These are phyloP conservation scores for Cheilosia impressa DNA, from an alignment of 2,888 invertebrate genomes.

Conservation along the genomic window DNA sequence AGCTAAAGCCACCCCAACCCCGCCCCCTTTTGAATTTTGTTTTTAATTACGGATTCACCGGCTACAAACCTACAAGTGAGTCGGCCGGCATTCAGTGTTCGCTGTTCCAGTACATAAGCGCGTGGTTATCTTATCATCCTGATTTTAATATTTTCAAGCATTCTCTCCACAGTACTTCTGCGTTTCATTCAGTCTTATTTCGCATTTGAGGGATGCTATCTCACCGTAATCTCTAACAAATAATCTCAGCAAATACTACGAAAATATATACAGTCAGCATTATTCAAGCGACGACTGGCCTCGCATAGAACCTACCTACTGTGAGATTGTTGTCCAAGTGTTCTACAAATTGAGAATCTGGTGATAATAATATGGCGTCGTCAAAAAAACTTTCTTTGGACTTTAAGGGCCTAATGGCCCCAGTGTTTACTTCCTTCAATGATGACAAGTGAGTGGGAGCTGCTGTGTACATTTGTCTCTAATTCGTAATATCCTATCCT, in stretches of 20 bases:
- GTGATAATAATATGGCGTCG: conserved; percentile 1
- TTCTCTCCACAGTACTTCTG: neutral
- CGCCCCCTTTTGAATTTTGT: neutral
- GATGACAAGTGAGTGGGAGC: conserved; percentile 84
- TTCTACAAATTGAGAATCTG: neutral
- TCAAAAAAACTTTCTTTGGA: conserved; percentile 35
- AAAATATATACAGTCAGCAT: neutral
- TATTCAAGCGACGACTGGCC: conserved; percentile 8
- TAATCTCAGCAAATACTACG: conserved; percentile 20
- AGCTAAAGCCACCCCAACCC: neutral
- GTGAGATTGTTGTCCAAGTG: neutral
- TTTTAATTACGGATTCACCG: conserved; percentile 24
- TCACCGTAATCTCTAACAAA: conserved; percentile 17
- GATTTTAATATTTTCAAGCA: conserved; percentile 16
- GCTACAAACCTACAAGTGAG: conserved; percentile 1
- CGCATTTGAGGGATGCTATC: conserved; percentile 3
- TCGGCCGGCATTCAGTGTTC: conserved; percentile 20
- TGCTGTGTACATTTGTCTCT: conserved; percentile 5
- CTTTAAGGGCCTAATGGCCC: conserved; percentile 88
- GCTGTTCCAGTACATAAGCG: conserved; percentile 14
- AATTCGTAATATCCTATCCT: neutral
- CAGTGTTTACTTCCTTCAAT: conserved; percentile 89
- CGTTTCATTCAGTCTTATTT: conserved; percentile 16
- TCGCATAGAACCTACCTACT: neutral
- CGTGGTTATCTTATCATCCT: conserved; percentile 47